Base-by-base conservation (phyloP, 2,888 invertebrate species). In the Herminia tarsipennalis region DNA sequence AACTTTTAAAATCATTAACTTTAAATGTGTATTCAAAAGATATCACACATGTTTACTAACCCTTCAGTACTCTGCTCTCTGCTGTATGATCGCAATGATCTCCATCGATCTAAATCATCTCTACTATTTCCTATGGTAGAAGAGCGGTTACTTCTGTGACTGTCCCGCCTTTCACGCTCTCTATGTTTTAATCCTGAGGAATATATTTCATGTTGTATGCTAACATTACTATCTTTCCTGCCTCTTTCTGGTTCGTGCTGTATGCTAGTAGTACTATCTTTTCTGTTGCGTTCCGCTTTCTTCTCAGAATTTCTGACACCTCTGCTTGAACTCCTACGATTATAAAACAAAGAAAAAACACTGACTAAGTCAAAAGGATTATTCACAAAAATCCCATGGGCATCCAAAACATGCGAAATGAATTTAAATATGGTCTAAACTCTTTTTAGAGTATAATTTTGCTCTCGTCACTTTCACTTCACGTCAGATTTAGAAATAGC, bases 31-130 rank as follows among this genome's bases (percentile, higher is more conserved):
- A 36, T 18, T 13, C n/a, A 36, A n/a, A n/a, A 2, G 27, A 18
- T 18, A 12, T 12, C 4, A 12, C n/a, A 13, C 13, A 4, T n/a
- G 14, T 9, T 27, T 36, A 56, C 66, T 55, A 70, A 91, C 92
- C 92, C 86, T 76, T 92, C 92, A 41, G 83, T 78, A 51, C 92
- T 92, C 34, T 90, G 91, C 66, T 92, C 92, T 53, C 92, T 79
- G 70, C 91, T 92, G 39, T 84, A 92, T 12, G 90, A 91, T 24
- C 91, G 73, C 48, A 90, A 66, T 1, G 91, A 91, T 30, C 91
- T 80, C 91, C 91, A 91, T 35, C 87, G 78, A 47, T 91, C 91
- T 45, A 91, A 74, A 58, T 91, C 90, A 60, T 91, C 91, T 50
- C 91, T 77, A 45, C 90, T 90, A 47, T 88, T 90, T 1, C 89